Evolutionary conservation across 2,797 vertebrate genomes (phyloP).

Genomic region (Sebastolobus alascanus): DNA sequence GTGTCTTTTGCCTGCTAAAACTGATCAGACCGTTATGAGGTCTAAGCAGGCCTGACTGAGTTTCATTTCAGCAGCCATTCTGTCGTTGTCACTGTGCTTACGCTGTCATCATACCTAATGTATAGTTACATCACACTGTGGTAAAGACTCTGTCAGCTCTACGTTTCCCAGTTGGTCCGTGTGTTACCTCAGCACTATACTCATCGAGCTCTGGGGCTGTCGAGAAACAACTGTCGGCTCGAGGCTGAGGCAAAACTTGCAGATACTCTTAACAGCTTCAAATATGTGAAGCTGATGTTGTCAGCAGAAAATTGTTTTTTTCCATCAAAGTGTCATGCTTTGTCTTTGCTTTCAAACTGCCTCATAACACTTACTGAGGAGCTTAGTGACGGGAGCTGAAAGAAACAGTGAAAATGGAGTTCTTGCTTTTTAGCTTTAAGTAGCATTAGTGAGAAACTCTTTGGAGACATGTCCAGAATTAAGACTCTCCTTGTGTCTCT

Average conservation of each 20-base stretch:
- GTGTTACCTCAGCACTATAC: neutral
- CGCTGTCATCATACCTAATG: neutral
- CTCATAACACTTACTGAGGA: too few species aligned
- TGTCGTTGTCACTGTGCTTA: neutral
- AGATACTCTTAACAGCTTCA: neutral
- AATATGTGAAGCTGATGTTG: neutral
- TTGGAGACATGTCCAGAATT: neutral
- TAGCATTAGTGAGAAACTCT: neutral
- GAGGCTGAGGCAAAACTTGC: neutral
- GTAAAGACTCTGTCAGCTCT: neutral
- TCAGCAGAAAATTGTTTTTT: neutral
- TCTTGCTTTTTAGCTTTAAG: neutral
- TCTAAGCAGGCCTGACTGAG: neutral
- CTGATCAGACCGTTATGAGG: neutral
- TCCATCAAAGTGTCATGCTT: neutral
- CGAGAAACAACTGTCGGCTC: neutral
- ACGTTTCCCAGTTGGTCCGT: neutral
- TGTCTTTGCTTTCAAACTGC: neutral
- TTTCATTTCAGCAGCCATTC: neutral
- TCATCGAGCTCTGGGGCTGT: neutral
- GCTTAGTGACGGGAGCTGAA: too few species aligned
- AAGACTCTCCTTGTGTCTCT: neutral
- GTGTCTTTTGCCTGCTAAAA: neutral
- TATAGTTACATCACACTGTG: neutral
- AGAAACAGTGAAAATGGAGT: too few species aligned